Conservation (phyloP, 92 coral and sea anemone genomes). For the Phenganax marumi region DNA sequence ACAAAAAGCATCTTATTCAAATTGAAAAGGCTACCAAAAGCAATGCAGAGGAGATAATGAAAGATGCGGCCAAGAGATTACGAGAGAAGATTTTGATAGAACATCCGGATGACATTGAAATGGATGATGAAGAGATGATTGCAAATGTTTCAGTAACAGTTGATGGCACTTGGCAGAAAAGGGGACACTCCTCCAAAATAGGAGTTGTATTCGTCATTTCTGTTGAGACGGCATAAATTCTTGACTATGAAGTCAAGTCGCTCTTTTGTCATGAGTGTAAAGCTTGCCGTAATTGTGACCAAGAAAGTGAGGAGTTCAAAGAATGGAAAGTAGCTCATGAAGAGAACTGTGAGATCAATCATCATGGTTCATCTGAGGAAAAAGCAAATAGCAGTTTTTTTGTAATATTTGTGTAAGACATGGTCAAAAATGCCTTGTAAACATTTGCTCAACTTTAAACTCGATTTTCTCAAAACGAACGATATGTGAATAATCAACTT, state of each 20-base stretch:
- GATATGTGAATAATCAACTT: not conserved
- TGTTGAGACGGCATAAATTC: conserved; percentile 55
- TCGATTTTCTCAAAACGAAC: conserved; percentile 15
- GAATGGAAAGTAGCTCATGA: no score
- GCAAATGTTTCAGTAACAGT: conserved; percentile 51
- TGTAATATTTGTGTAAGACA: no score
- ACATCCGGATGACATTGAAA: conserved; percentile 27
- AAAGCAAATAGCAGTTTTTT: no score
- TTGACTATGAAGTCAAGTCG: conserved; percentile 60
- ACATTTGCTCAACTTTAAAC: conserved; percentile 10
- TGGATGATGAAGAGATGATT: conserved; percentile 17
- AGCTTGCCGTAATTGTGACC: no score
- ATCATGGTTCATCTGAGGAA: no score
- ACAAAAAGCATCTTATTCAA: conserved; percentile 47
- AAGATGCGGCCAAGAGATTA: conserved; percentile 26
- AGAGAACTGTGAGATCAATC: no score
- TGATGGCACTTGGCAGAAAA: conserved; percentile 66
- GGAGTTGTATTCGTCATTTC: conserved; percentile 67
- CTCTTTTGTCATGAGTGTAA: no score
- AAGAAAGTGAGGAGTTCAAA: no score
- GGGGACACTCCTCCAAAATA: conserved; percentile 64
- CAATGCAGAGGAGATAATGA: conserved; percentile 28
- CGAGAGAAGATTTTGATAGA: conserved; percentile 5
- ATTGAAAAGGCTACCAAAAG: conserved; percentile 42
- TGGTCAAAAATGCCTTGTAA: no score